Evolutionary conservation across 2,797 vertebrate species (phyloP).

Genomic region (Limnodromus scolopaceus): DNA sequence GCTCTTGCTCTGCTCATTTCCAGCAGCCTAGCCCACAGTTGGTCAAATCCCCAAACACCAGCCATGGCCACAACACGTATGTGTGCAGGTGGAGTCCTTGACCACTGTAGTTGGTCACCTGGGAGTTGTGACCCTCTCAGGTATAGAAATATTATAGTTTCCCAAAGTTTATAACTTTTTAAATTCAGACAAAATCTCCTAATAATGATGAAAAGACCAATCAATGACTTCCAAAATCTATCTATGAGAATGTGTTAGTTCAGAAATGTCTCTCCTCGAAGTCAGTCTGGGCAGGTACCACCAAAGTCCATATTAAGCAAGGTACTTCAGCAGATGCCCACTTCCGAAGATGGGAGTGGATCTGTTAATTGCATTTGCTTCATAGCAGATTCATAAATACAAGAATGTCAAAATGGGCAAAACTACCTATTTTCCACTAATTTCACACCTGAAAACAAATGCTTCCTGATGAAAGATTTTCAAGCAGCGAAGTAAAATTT

Average conservation of each 20-base stretch:
- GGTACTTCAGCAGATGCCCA: too few relatives aligned
- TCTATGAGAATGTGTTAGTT: not conserved
- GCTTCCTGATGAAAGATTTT: not conserved
- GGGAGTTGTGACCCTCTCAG: too few relatives aligned
- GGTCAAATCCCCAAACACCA: not conserved
- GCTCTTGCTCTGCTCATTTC: too few relatives aligned
- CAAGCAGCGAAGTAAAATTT: not conserved
- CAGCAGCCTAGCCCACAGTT: accelerated
- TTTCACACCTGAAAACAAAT: not conserved
- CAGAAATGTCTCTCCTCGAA: too few relatives aligned
- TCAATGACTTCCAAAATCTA: not conserved
- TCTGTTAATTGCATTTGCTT: too few relatives aligned
- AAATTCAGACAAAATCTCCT: not conserved
- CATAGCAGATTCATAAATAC: not conserved
- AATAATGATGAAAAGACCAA: not conserved
- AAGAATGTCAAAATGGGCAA: not conserved
- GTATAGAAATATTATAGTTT: not conserved
- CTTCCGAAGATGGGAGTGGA: too few relatives aligned
- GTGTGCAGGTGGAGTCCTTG: not conserved
- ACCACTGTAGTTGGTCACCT: not conserved
- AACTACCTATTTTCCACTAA: not conserved
- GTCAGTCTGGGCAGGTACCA: too few relatives aligned
- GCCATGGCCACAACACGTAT: not conserved
- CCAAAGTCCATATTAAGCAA: too few relatives aligned
- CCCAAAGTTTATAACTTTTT: not conserved